phyloP scores from a whole-genome alignment of 1,140 invertebrate species.

The Anastrepha ludens region DNA sequence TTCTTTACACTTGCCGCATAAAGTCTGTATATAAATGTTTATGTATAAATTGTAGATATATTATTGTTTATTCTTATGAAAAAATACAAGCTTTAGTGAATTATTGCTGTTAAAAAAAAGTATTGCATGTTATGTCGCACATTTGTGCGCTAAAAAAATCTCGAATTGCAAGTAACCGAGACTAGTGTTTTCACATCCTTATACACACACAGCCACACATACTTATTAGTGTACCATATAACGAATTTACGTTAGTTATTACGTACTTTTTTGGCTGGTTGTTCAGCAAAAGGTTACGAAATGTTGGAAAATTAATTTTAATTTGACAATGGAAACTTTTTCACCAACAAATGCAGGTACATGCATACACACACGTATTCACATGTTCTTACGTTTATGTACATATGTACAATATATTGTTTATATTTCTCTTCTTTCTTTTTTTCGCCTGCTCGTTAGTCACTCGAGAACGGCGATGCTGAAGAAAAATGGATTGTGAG shows the following conservation, averaged over 20 bases:
- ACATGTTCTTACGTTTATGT: not conserved
- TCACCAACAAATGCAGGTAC: not conserved
- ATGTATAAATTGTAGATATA: not conserved
- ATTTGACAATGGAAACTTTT: slow-evolving; percentile 40
- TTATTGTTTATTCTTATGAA: slow-evolving; percentile 32
- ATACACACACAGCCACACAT: not conserved
- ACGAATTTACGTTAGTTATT: not conserved
- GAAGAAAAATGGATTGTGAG: not conserved
- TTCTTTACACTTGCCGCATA: too few species aligned
- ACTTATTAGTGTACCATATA: not conserved
- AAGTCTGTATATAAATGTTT: not conserved
- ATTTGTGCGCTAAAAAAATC: slow-evolving; percentile 42
- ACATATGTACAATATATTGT: not conserved
- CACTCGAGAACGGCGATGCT: not conserved
- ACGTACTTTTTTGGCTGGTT: not conserved
- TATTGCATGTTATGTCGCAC: slow-evolving; percentile 28
- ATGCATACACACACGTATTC: not conserved
- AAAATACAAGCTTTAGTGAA: slow-evolving; percentile 35
- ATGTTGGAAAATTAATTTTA: slow-evolving; percentile 53
- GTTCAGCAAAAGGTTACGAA: slow-evolving; percentile 26
- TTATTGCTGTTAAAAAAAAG: slow-evolving; percentile 2
- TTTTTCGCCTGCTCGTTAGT: not conserved
- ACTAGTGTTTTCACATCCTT: slow-evolving; percentile 4
- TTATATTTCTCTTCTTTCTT: not conserved
- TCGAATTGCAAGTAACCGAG: slow-evolving; percentile 40